Evolutionary conservation across 2,113 vertebrate species (phyloP).

Genomic region (Trematocara marginatum): DNA sequence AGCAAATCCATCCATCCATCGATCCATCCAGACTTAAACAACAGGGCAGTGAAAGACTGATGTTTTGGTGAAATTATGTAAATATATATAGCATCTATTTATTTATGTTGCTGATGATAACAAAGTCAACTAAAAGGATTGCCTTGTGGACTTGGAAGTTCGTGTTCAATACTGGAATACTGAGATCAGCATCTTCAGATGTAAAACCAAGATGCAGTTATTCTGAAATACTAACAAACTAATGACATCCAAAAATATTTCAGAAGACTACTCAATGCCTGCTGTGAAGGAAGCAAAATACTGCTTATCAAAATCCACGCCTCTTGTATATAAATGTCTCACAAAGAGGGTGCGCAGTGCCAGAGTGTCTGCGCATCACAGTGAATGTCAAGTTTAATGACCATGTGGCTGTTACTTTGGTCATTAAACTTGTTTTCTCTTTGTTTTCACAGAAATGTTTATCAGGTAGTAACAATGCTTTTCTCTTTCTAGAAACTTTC

Average conservation of each 20-base stretch:
- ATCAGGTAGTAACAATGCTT: not conserved
- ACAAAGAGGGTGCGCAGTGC: not conserved
- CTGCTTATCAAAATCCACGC: not conserved
- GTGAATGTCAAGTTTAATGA: slow-evolving; percentile 34
- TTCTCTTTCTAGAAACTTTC: not conserved
- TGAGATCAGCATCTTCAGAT: not conserved
- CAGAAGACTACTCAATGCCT: not conserved
- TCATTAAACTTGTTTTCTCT: not conserved
- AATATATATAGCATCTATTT: not conserved
- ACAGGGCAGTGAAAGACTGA: not conserved
- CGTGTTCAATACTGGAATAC: not conserved
- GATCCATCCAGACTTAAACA: not conserved
- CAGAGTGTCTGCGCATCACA: slow-evolving; percentile 2
- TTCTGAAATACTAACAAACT: not conserved
- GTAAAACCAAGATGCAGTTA: not conserved
- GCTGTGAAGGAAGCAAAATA: not conserved
- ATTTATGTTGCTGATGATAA: not conserved
- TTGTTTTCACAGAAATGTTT: not conserved
- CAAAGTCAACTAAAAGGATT: not conserved
- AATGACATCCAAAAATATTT: not conserved
- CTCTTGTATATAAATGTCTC: not conserved
- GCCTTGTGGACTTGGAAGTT: not conserved
- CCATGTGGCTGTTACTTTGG: not conserved
- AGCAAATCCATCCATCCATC: not conserved
- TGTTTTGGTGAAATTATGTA: slow-evolving; percentile 5